Evolutionary conservation across 1,140 invertebrate species (phyloP).

Genomic region (Aphidius ervi): DNA sequence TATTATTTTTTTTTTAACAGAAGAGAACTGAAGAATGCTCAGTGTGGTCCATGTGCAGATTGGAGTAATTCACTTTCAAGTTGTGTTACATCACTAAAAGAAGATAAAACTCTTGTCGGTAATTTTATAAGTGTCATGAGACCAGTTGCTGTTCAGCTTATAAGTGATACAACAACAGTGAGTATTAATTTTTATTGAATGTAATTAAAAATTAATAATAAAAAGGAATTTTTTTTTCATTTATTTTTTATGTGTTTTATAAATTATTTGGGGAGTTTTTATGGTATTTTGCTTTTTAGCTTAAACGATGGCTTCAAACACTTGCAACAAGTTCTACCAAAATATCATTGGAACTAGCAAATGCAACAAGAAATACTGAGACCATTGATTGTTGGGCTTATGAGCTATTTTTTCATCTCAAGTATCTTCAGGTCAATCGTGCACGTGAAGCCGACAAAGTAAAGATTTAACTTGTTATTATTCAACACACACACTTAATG

Average conservation of each 20-base stretch:
- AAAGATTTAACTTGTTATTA: slow-evolving; percentile 17
- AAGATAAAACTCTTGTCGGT: slow-evolving; percentile 35
- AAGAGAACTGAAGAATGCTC: slow-evolving; percentile 28
- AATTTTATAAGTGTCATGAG: slow-evolving; percentile 38
- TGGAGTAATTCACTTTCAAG: slow-evolving; percentile 31
- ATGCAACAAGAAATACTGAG: slow-evolving; percentile 37
- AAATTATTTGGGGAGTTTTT: neutral
- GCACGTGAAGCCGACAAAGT: slow-evolving; percentile 32
- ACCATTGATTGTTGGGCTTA: slow-evolving; percentile 46
- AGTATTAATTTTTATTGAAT: slow-evolving; percentile 5
- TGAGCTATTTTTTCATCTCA: slow-evolving; percentile 45
- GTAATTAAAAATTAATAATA: neutral
- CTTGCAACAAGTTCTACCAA: slow-evolving; percentile 36
- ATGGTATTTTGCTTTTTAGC: slow-evolving; percentile 25
- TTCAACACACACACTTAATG: neutral
- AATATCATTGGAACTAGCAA: slow-evolving; percentile 30
- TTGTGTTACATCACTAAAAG: slow-evolving; percentile 26
- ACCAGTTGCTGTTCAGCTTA: slow-evolving; percentile 38
- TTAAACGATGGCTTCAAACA: slow-evolving; percentile 43
- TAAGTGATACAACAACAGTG: slow-evolving; percentile 39
- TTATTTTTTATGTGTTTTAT: neutral
- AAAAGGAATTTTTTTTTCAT: slow-evolving; percentile 1
- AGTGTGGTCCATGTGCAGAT: slow-evolving; percentile 32
- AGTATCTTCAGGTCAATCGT: slow-evolving; percentile 36
- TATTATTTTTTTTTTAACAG: slow-evolving; percentile 1